Base-by-base conservation (phyloP, 2,113 vertebrate genomes). In the Plestiodon gilberti region DNA sequence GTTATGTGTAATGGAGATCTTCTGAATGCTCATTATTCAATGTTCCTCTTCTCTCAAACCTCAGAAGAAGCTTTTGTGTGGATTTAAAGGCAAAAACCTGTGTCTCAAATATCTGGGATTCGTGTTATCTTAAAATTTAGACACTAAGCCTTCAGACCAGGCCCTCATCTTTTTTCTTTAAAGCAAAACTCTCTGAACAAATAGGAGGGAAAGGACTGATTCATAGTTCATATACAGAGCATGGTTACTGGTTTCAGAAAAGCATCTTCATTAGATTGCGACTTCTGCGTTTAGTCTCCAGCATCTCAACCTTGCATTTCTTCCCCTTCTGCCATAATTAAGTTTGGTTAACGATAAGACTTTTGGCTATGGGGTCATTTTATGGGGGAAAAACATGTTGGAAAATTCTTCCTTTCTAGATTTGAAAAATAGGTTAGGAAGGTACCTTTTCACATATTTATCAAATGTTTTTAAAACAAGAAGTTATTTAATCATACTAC, bases 401-500 rank as follows among this genome's bases (percentile, higher is more conserved):
- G 84, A 64, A 91, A 90, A 30, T 82, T 6, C 87, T 93, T 91
- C 88, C 74, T n/a, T n/a, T n/a, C n/a, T n/a, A 86, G 89, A 82
- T 86, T 87, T 78, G 79, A 89, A 86, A 89, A 85, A 71, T 93
- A 89, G 94, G 73, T 95, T 89, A 89, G 80, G 87, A 35, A 92
- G 88, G 91, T 90, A 85, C 35, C 20, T 55, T 17, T n/a, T 43
- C 33, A 87, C 61, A 89, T 89, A 93, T 92, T 91, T 86, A 91
- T 71, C 94, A 75, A 87, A 89, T 88, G n/a, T 84, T 82, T n/a
- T 87, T 81, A 82, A 87, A 87, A 83, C 87, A 89, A 90, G 88
- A 90, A 85, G 62, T 30, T 85, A 79, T 85, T 59, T 43, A 62
- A 73, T 81, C 64, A n/a, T 74, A 85, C 57, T 17, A 10, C 43